Percentiles rank a stretch among this genome's conserved stretches.
Conservation (phyloP, 2,888 invertebrate species). For the Drosophila leonis region DNA sequence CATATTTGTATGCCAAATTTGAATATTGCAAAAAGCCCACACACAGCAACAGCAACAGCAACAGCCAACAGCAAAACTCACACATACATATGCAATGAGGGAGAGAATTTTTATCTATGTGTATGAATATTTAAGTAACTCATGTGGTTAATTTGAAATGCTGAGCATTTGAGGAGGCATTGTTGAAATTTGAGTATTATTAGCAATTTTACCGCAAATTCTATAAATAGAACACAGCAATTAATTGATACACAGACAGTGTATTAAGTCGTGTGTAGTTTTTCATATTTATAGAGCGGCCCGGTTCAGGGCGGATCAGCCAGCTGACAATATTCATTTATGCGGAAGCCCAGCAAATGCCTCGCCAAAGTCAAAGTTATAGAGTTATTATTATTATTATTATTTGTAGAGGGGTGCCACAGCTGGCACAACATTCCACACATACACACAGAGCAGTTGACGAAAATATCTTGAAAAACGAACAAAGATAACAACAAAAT, state of each 20-base stretch:
- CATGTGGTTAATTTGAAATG: slow-evolving; percentile 49
- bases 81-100: not conserved
- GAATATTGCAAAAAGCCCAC: slow-evolving; percentile 48
- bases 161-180: slow-evolving; percentile 41
- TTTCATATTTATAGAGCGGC: slow-evolving; percentile 34
- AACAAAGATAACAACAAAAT: slow-evolving; percentile 13
- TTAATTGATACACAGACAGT: slow-evolving; percentile 78
- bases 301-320: slow-evolving; percentile 34
- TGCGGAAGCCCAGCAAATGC: slow-evolving; percentile 52
- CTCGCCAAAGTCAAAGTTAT: slow-evolving; percentile 27
- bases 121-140: slow-evolving; percentile 42
- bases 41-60: slow-evolving; percentile 22
- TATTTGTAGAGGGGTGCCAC: slow-evolving; percentile 13
- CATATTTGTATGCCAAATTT: slow-evolving; percentile 58
- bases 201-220: slow-evolving; percentile 78
- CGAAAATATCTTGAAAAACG: slow-evolving; percentile 12
- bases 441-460: slow-evolving; percentile 14
- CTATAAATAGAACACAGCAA: slow-evolving; percentile 71
- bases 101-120: slow-evolving; percentile 14
- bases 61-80: slow-evolving; percentile 7
- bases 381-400: slow-evolving; percentile 16
- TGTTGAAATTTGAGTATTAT: slow-evolving; percentile 79
- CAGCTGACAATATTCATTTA: slow-evolving; percentile 43
- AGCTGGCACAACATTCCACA: slow-evolving; percentile 38
- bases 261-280: slow-evolving; percentile 9